Conservation (phyloP, 2,113 vertebrate species). For the Clarias macrocephalus region DNA sequence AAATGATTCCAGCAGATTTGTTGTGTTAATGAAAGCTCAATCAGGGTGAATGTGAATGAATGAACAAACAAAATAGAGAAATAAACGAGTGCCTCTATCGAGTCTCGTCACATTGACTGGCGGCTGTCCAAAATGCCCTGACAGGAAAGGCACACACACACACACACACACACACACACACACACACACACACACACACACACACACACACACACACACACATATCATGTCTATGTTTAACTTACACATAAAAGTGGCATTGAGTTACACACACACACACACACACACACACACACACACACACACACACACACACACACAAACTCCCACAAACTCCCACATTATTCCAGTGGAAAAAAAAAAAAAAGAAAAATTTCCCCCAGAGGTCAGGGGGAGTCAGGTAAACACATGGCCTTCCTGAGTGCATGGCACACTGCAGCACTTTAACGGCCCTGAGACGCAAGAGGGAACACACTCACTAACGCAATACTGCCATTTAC, state of each 20-base stretch:
- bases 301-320: no score
- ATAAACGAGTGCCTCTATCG: constrained; percentile 26
- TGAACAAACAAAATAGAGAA: background rate
- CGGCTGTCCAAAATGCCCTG: constrained; percentile 18
- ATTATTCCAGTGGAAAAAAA: constrained; percentile 69
- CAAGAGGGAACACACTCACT: background rate
- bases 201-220: constrained; percentile 1
- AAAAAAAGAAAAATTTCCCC: constrained; percentile 52
- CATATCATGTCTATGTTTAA: constrained; percentile 48
- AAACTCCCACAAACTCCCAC: constrained; percentile 60
- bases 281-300: no score
- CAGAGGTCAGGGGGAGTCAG: constrained; percentile 75
- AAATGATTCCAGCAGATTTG: background rate
- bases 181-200: background rate
- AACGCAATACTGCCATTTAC: background rate
- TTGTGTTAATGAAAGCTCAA: background rate
- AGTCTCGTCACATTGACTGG: background rate
- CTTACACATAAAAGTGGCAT: constrained; percentile 68
- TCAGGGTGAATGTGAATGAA: background rate
- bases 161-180: constrained; percentile 3
- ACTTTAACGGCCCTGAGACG: constrained; percentile 59
- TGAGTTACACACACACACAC: constrained; percentile 67
- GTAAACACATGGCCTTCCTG: constrained; percentile 75
- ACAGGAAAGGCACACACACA: constrained; percentile 36
- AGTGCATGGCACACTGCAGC: constrained; percentile 69